These are phyloP conservation scores for Phoenoteleia sp. DNA, from an alignment of 2,888 invertebrate species.

Conservation along the genomic window DNA sequence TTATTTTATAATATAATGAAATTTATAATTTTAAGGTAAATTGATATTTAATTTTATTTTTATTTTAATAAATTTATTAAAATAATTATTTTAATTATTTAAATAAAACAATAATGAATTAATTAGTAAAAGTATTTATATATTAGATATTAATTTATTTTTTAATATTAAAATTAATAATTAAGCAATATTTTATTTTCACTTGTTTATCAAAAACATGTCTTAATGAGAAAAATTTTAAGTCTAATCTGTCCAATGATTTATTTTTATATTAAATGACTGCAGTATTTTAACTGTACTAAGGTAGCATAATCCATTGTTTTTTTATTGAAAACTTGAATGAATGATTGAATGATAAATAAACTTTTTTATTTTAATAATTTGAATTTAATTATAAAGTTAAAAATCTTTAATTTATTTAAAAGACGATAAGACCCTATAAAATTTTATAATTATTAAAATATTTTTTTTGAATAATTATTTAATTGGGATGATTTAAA, in stretches of 20 bases:
- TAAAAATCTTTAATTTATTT: conserved; percentile 90
- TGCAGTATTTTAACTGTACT: conserved; percentile 93
- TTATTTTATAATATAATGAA: conserved; percentile 84
- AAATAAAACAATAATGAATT: conserved; percentile 81
- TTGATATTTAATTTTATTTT: conserved; percentile 85
- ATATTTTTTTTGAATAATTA: conserved; percentile 80
- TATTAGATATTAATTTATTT: conserved; percentile 47
- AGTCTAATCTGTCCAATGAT: conserved; percentile 92
- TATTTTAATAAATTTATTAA: conserved; percentile 85
- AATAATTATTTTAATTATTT: conserved; percentile 87
- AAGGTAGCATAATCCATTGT: conserved; percentile 94
- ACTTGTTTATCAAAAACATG: conserved; percentile 94
- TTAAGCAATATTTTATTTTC: conserved; percentile 89
- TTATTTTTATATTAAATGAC: conserved; percentile 91
- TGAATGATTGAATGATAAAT: conserved; percentile 92
- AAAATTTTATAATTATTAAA: conserved; percentile 88
- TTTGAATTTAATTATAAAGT: conserved; percentile 88
- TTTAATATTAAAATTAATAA: conserved; percentile 87
- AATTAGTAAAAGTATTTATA: conserved; percentile 79
- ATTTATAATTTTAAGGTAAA: conserved; percentile 86
- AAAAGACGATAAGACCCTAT: conserved; percentile 94
- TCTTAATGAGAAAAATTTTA: conserved; percentile 90
- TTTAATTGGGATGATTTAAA: conserved; percentile 90
- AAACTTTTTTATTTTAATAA: conserved; percentile 88
- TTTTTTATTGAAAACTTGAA: conserved; percentile 93